These are phyloP conservation scores for Latrodectus elegans DNA, from an alignment of 2,888 invertebrate species.

Conservation along the genomic window DNA sequence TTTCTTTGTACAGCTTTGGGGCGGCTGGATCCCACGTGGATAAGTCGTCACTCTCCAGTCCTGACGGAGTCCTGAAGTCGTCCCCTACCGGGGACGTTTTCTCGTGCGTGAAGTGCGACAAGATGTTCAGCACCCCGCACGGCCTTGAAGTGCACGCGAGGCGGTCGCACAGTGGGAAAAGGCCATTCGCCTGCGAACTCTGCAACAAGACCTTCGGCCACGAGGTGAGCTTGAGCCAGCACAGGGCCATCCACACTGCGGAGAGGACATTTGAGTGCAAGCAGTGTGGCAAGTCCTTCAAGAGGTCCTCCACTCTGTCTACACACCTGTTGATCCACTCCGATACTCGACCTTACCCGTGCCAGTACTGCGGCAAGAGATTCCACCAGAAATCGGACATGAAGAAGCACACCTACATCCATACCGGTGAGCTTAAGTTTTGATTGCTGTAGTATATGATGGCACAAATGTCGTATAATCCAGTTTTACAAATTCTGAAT, in stretches of 20 bases:
- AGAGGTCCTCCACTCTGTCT: conserved; percentile 95
- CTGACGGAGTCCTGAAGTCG: conserved; percentile 46
- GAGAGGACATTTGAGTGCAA: conserved; percentile 83
- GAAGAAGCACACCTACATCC: conserved; percentile 99
- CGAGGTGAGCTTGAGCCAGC: conserved; percentile 96
- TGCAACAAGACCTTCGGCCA: conserved; percentile 99
- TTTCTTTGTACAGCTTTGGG: conserved; percentile 63
- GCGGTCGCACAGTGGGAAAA: conserved; percentile 86
- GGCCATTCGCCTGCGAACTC: conserved; percentile 96
- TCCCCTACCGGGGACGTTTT: conserved; percentile 79
- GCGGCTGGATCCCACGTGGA: conserved; percentile 26
- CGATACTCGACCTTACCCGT: conserved; percentile 78
- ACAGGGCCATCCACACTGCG: conserved; percentile 93
- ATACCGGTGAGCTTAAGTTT: conserved; percentile 87
- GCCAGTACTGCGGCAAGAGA: conserved; percentile 84
- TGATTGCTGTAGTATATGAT: too few relatives aligned
- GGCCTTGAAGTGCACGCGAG: conserved; percentile 97
- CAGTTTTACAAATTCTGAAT: too few relatives aligned
- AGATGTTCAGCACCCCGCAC: conserved; percentile 98
- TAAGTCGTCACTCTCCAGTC: conserved; percentile 15
- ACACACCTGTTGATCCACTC: conserved; percentile 98
- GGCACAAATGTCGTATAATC: too few relatives aligned
- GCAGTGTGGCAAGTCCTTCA: conserved; percentile 96
- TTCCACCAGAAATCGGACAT: conserved; percentile 99
- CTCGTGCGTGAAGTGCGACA: conserved; percentile 97